Base-by-base conservation (phyloP, 1,140 invertebrate genomes). In the Mizuhopecten yessoensis region DNA sequence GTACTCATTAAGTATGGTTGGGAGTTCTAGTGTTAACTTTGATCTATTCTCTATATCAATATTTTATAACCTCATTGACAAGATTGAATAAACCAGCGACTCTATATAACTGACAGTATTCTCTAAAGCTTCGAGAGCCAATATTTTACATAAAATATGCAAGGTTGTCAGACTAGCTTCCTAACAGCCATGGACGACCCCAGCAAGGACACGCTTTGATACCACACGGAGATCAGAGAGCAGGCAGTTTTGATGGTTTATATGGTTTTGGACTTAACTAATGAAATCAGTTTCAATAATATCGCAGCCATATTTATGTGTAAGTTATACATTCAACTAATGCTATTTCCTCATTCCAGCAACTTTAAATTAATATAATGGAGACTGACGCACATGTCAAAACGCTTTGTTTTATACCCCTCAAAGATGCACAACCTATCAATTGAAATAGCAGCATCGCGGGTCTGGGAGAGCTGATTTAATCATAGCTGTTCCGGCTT, bases 381-480 rank as follows among this genome's bases (percentile, higher is more conserved):
- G 57, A 75, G 17, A 75, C 17, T 75, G 57, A 75, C 57, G n/a
- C 57, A 75, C 57, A 75, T 75, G 57, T 75, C 57, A 75, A 75
- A 75, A 75, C n/a, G 57, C 57, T 75, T 75, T 75, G 57, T 75
- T 75, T 75, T 29, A 75, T n/a, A 29, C 23, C n/a, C n/a, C 23
- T 75, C 20, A 75, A 75, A 75, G 57, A 75, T n/a, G 57, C 17
- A 75, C 57, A 75, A 75, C 57, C 23, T 75, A 75, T 75, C 57
- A 75, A 75, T 75, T 75, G 57, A 75, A 75, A 75, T 17, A n/a
- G 17, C n/a, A n/a, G 5, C 57, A n/a, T n/a, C n/a, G n/a, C n/a
- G n/a, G n/a, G 57, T n/a, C 17, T n/a, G 57, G 57, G 57, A 75
- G 1, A 2, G 57, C 57, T 75, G 57, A 75, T 75, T 75, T 75